These are phyloP conservation scores for Brachionus angularis DNA, from an alignment of 1,140 invertebrate species.

Conservation along the genomic window DNA sequence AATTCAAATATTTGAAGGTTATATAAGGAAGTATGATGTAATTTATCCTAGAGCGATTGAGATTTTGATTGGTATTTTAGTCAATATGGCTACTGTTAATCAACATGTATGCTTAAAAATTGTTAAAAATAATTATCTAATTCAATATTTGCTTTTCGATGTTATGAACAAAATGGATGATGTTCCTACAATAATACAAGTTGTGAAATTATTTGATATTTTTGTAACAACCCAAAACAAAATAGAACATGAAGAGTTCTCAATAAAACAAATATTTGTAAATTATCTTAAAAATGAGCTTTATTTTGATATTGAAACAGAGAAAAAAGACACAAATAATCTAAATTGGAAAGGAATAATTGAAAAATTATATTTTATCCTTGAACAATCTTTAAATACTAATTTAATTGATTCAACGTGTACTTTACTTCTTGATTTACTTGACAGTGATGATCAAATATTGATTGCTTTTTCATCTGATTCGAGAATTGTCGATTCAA, in stretches of 20 bases:
- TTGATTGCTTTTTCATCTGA: slow-evolving; percentile 2
- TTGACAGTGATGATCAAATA: slow-evolving; percentile 7
- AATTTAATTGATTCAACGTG: slow-evolving; percentile 1
- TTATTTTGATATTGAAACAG: not conserved
- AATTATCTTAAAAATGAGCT: slow-evolving; percentile 32
- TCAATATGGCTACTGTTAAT: not conserved
- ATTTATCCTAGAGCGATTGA: slow-evolving; percentile 5
- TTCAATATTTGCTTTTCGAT: not conserved
- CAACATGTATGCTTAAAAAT: not conserved
- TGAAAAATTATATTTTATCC: slow-evolving; percentile 28
- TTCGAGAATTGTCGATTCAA: not conserved
- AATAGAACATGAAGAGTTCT: not conserved
- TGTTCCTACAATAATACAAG: slow-evolving; percentile 13
- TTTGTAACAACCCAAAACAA: slow-evolving; percentile 7
- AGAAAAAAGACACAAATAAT: not conserved
- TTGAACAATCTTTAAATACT: slow-evolving; percentile 35
- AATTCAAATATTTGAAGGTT: slow-evolving; percentile 26
- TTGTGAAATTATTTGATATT: slow-evolving; percentile 14
- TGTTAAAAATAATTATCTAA: not conserved
- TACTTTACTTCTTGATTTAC: slow-evolving; percentile 28
- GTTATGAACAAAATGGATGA: not conserved
- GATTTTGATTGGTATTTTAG: slow-evolving; percentile 21
- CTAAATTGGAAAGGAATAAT: slow-evolving; percentile 12
- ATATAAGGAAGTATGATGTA: not conserved
- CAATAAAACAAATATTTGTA: slow-evolving; percentile 1